Evolutionary conservation across 1,140 invertebrate genomes (phyloP).

Genomic region (Melanaphis sacchari): DNA sequence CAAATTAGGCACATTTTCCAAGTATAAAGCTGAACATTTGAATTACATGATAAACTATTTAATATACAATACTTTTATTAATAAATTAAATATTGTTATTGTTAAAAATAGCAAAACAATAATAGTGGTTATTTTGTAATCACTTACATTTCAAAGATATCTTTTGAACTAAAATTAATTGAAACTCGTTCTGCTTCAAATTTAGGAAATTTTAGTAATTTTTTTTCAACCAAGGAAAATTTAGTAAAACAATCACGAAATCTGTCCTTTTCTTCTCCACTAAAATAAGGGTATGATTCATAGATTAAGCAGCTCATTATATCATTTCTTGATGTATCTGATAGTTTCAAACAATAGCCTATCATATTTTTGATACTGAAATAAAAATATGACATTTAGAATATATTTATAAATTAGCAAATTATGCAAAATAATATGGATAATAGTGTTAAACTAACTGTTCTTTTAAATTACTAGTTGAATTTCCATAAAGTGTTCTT

Average conservation of each 20-base stretch:
- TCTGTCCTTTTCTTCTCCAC: constrained; percentile 48
- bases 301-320: constrained; percentile 42
- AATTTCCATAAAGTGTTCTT: constrained; percentile 41
- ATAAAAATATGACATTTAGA: background rate
- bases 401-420: background rate
- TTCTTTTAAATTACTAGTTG: constrained; percentile 34
- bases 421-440: background rate
- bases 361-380: constrained; percentile 14
- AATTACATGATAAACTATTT: no score
- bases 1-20: background rate
- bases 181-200: constrained; percentile 26
- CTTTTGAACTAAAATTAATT: constrained; percentile 31
- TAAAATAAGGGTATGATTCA: constrained; percentile 48
- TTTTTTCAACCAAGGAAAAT: constrained; percentile 42
- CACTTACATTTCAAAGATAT: constrained; percentile 30
- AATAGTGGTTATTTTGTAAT: background rate
- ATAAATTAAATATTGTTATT: background rate
- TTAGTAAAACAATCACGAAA: constrained; percentile 32
- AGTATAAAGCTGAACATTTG: background rate
- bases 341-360: constrained; percentile 29
- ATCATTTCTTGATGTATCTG: constrained; percentile 47
- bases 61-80: background rate
- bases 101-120: background rate
- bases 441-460: background rate
- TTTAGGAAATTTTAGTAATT: constrained; percentile 40